Evolutionary conservation across 2,888 invertebrate species (phyloP), one percentile per base, ranked within the genome.

Genomic region (Drosophila tanythrix): DNA sequence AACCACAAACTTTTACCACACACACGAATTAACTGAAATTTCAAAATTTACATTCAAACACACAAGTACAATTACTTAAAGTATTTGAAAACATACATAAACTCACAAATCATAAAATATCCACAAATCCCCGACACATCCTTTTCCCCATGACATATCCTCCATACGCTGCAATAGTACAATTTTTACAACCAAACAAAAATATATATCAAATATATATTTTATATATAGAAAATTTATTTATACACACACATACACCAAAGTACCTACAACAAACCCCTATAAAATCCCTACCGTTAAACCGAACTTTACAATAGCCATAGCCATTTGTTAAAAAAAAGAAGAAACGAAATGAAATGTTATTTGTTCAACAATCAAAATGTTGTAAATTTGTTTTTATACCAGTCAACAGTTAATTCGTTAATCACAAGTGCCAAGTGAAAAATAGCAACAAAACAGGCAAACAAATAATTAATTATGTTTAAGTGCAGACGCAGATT

Each of bases 121-220:
- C 55, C 67, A 50, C 40, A 15, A 1, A 50, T 40, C 31, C 43
- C 29, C 31, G 6, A 55, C 48, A 6, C n/a, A 67, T 73, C 65
- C 70, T 67, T 53, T 69, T 38, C 58, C 79, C 84, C 70, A 62
- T 31, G 6, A 76, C 70, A 82, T 60, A 66, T 92, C 92, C 92
- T 92, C 92, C 92, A 92, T 88, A 93, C 92, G 92, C 92, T 92
- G 92, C 92, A 92, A 92, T 92, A 92, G 92, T 92, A 92, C 93
- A 93, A 92, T 82, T 92, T 92, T 91, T 88, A 87, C 82, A 86
- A 85, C 85, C 85, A 85, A 89, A 88, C 71, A 76, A 83, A 78
- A 85, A 89, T 90, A 91, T 90, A 91, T 90, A 90, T 87, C 71
- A 80, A 87, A 91, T 89, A 90, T 90, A 90, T 90, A 92, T 92